Conservation (phyloP, 2,888 invertebrate genomes). For the Autographa gamma region DNA sequence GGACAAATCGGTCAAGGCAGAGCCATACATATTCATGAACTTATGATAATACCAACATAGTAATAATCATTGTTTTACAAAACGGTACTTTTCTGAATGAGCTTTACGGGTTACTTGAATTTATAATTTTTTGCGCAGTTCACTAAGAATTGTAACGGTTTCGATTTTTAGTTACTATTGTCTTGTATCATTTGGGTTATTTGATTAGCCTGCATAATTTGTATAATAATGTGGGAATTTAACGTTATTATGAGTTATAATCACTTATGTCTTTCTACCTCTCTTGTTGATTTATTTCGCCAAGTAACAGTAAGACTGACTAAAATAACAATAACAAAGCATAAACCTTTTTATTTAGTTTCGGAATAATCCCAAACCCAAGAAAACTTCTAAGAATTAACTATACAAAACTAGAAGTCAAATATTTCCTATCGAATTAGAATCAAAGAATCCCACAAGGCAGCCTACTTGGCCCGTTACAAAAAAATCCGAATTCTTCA, state of each 20-base stretch:
- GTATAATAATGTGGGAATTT: slow-evolving; percentile 1
- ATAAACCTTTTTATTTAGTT: too few species aligned
- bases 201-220: background rate
- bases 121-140: slow-evolving; percentile 39
- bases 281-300: background rate
- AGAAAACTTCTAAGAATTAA: too few species aligned
- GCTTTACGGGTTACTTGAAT: slow-evolving; percentile 36
- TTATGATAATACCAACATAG: slow-evolving; percentile 51
- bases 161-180: slow-evolving; percentile 7
- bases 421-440: background rate
- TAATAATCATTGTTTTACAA: slow-evolving; percentile 52
- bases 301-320: background rate
- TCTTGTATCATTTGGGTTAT: slow-evolving; percentile 2
- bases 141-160: slow-evolving; percentile 29
- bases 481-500: slow-evolving; percentile 32
- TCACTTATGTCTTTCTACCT: background rate
- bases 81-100: slow-evolving; percentile 49
- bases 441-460: background rate
- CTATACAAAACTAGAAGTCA: too few species aligned
- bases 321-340: too few species aligned
- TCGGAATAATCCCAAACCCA: too few species aligned
- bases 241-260: slow-evolving; percentile 4
- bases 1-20: slow-evolving; percentile 52
- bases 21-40: slow-evolving; percentile 50
- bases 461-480: background rate